Percentiles rank a stretch among this genome's conserved stretches.
These are phyloP conservation scores for Agrypnus murinus DNA, from an alignment of 2,888 invertebrate species.

Conservation along the genomic window DNA sequence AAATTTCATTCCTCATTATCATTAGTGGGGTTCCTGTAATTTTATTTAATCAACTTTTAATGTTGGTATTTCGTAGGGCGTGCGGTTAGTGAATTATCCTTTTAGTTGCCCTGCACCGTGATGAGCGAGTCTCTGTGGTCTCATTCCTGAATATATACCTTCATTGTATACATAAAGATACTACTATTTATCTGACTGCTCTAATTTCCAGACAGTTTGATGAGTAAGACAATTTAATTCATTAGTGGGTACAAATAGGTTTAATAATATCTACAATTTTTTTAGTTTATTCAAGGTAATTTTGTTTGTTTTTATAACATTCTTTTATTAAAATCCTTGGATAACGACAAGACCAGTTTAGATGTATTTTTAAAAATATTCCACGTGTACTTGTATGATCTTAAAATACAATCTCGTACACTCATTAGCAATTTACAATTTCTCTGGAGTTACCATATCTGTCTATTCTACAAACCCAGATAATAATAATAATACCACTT, in stretches of 20 bases:
- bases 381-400: no score
- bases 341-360: no score
- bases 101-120: constrained; percentile 27
- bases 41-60: constrained; percentile 37
- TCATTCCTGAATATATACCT: constrained; percentile 29
- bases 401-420: no score
- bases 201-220: constrained; percentile 21
- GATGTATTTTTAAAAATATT: no score
- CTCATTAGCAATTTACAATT: no score
- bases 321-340: no score
- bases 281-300: no score
- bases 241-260: neutral
- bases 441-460: no score
- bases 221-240: constrained; percentile 19
- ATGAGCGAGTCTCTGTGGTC: constrained; percentile 34
- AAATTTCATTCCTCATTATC: neutral
- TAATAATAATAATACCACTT: no score
- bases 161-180: constrained; percentile 14
- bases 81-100: constrained; percentile 34
- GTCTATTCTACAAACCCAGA: no score
- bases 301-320: no score
- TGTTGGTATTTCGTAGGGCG: constrained; percentile 17
- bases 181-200: constrained; percentile 1
- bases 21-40: neutral
- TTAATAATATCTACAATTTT: no score